Evolutionary conservation across 1,140 invertebrate species (phyloP), one percentile per base, ranked within the genome.

Genomic region (Drosophila gunungcola): DNA sequence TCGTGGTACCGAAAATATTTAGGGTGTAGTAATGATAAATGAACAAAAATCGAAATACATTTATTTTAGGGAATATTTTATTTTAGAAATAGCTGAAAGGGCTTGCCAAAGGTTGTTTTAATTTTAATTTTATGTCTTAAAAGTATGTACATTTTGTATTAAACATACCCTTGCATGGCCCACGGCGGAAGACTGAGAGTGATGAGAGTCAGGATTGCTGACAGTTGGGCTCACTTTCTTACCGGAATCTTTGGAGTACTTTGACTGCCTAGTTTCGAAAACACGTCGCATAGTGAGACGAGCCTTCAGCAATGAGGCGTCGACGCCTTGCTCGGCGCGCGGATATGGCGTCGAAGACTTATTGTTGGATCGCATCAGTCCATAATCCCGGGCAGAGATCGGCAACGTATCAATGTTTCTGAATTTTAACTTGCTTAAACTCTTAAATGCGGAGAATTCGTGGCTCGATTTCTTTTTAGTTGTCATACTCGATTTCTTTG

Each of bases 341-440:
- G 79, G 83, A 63, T 42, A 82, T 9, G 83, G 83, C 11, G 83
- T 86, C n/a, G 38, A 29, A 4, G 58, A 3, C 9, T 54, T 52
- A 2, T 34, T 45, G 1, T 21, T 6, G 3, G 51, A 10, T 7
- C 12, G 36, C 11, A 89, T 62, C 27, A 86, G n/a, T 0, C 83
- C 83, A 27, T 77, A 86, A 4, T 78, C 72, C 1, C 81, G 46
- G 4, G 25, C 2, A 0, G 49, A 41, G 3, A 70, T n/a, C 0
- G 42, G 29, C 2, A 49, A 10, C 3, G 27, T 11, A 2, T 57
- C 69, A 1, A 5, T n/a, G 10, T 34, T 11, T 0, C 3, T 2
- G 16, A 73, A 73, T 2, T 52, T 29, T 0, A 68, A 13, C 1
- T 25, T 34, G 7, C 9, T 10, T 4, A 29, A 21, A 1, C 4